Evolutionary conservation across 2,888 invertebrate species (phyloP).

Genomic region (Entomobrya proxima): DNA sequence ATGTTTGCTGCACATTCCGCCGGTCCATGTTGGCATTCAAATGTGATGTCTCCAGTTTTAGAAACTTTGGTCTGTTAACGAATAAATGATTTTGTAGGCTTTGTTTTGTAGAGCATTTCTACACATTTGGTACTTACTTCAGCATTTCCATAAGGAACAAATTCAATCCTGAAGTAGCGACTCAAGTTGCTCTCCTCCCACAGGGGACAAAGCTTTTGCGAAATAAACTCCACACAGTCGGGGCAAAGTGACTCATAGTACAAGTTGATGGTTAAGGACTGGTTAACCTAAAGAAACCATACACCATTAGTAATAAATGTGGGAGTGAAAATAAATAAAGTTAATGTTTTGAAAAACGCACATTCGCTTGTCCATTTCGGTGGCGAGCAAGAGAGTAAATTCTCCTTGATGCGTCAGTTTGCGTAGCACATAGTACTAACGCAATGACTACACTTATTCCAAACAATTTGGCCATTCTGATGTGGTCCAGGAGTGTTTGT

Average conservation of each 20-base stretch:
- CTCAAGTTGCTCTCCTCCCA: conserved; percentile 61
- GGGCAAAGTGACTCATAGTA: conserved; percentile 72
- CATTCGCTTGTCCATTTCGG: background rate
- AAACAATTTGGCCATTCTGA: background rate
- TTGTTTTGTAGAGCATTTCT: conserved; percentile 6
- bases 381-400: background rate
- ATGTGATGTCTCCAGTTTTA: conserved; percentile 55
- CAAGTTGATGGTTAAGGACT: conserved; percentile 56
- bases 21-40: conserved; percentile 71
- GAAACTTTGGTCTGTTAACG: conserved; percentile 56
- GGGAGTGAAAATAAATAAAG: background rate
- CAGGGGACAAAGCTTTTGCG: conserved; percentile 60
- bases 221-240: conserved; percentile 63
- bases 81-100: background rate
- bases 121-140: too few relatives aligned
- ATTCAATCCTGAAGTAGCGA: conserved; percentile 63
- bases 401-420: background rate
- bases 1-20: conserved; percentile 70
- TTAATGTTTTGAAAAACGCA: background rate
- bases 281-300: conserved; percentile 33
- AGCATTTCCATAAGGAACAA: conserved; percentile 73
- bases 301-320: background rate
- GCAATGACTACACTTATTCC: background rate
- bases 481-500: too few relatives aligned
- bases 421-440: background rate